Conservation (phyloP, 2,888 invertebrate genomes). For the Tromatobia lineatoria region DNA sequence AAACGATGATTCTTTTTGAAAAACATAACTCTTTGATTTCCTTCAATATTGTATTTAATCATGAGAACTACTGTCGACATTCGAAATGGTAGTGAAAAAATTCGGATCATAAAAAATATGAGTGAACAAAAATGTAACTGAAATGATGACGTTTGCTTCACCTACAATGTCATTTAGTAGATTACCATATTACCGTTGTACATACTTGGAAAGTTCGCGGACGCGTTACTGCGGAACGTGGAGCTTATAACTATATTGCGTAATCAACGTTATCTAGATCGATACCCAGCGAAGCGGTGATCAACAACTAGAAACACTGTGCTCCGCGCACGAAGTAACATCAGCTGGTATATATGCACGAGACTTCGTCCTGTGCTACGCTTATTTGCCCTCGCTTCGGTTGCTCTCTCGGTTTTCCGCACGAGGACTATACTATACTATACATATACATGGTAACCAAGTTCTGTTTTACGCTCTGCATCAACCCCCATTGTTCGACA, state of each 20-base stretch:
- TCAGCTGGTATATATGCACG: constrained; percentile 35
- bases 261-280: constrained; percentile 48
- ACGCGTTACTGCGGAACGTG: neutral
- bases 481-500: constrained; percentile 50
- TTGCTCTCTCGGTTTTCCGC: neutral
- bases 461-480: constrained; percentile 39
- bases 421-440: constrained; percentile 5
- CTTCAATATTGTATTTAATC: no score
- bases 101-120: no score
- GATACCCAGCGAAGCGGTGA: constrained; percentile 33
- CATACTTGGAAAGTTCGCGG: constrained; percentile 19
- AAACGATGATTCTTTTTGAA: no score
- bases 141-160: no score
- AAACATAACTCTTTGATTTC: no score
- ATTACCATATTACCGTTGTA: constrained; percentile 23
- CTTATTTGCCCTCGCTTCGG: constrained; percentile 34
- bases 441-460: constrained; percentile 15
- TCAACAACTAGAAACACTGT: constrained; percentile 40
- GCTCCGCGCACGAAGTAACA: constrained; percentile 10
- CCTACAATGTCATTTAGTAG: neutral
- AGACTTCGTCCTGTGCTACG: constrained; percentile 17
- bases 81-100: no score
- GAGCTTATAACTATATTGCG: neutral
- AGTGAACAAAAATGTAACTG: no score
- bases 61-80: no score